phyloP scores from a whole-genome alignment of 2,888 invertebrate species.

The Agonopterix subpropinquella region DNA sequence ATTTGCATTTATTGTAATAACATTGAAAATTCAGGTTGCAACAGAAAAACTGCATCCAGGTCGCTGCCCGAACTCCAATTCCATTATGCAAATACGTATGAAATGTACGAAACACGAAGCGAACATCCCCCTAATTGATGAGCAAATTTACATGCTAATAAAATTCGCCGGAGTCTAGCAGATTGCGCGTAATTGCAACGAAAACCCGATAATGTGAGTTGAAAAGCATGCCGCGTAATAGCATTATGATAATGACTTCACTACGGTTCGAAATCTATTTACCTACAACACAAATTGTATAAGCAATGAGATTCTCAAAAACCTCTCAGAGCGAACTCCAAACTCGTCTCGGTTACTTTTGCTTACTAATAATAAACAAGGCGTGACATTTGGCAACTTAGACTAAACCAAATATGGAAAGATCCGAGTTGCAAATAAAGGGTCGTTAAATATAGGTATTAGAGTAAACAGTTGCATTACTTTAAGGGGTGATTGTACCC shows the following conservation, averaged over 20 bases:
- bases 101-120: constrained; percentile 27
- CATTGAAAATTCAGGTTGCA: background rate
- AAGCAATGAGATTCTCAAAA: no score
- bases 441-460: no score
- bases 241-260: constrained; percentile 4
- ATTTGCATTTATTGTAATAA: no score
- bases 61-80: constrained; percentile 29
- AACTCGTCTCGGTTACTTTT: no score
- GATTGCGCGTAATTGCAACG: constrained; percentile 35
- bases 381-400: no score
- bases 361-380: no score
- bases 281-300: no score
- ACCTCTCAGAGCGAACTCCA: no score
- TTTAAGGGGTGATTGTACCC: no score
- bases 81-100: constrained; percentile 47
- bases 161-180: constrained; percentile 31
- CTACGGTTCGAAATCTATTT: background rate
- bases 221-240: constrained; percentile 1
- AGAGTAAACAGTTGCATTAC: no score
- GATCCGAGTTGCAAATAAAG: no score
- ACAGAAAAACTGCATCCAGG: constrained; percentile 5
- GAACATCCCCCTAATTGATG: constrained; percentile 42
- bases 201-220: constrained; percentile 23
- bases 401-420: no score
- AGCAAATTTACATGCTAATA: constrained; percentile 62